Conservation (phyloP, 2,113 vertebrate species). For the Hydropotes inermis region DNA sequence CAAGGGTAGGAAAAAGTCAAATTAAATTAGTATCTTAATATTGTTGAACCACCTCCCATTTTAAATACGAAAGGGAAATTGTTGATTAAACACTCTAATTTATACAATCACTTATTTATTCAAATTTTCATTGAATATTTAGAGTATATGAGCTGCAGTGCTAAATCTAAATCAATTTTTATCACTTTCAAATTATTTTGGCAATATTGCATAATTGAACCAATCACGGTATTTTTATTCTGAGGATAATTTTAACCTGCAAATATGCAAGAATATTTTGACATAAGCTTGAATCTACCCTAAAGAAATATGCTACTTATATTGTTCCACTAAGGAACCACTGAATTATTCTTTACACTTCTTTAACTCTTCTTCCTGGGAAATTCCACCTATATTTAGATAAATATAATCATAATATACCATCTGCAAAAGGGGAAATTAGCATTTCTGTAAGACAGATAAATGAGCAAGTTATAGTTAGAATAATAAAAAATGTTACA, state of each 20-base stretch:
- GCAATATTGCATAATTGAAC: not conserved
- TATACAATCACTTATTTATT: not conserved
- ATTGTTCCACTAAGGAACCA: not conserved
- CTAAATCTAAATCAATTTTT: not conserved
- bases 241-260: not conserved
- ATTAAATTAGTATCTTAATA: not conserved
- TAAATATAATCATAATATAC: conserved; percentile 37
- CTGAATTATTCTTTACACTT: not conserved
- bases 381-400: not conserved
- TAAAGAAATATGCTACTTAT: not conserved
- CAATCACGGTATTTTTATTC: not conserved
- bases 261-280: not conserved
- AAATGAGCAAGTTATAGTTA: not conserved
- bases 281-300: not conserved
- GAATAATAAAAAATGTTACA: conserved; percentile 32
- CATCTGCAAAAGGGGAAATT: conserved; percentile 31
- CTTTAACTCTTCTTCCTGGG: not conserved
- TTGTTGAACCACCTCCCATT: not conserved
- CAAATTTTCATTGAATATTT: not conserved
- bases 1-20: not conserved
- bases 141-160: accelerated
- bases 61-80: not conserved
- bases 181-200: not conserved
- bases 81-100: not conserved
- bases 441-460: conserved; percentile 14